Percentiles rank a stretch among this genome's conserved stretches.
Evolutionary conservation across 1,140 invertebrate species (phyloP).

Genomic region (Drosophila sp.): DNA sequence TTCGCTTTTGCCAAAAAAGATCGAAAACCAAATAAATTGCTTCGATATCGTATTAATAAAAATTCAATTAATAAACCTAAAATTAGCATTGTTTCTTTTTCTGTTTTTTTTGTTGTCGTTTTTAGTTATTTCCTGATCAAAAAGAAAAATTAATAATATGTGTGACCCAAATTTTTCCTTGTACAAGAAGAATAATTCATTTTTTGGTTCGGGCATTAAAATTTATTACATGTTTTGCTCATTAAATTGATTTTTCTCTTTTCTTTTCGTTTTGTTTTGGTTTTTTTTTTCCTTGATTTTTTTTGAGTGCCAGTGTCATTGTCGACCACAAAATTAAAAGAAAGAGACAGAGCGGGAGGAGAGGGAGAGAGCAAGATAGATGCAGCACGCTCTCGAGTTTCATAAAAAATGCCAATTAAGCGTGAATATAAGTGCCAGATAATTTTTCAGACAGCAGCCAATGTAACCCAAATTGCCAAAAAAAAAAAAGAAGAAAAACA

Average conservation of each 20-base stretch:
- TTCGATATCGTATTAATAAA: constrained; percentile 64
- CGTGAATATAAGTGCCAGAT: constrained; percentile 83
- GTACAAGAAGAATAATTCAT: constrained; percentile 52
- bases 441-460: constrained; percentile 81
- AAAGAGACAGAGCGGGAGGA: constrained; percentile 15
- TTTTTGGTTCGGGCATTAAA: constrained; percentile 49
- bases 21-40: constrained; percentile 56
- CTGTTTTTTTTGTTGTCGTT: background rate
- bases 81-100: constrained; percentile 32
- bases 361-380: background rate
- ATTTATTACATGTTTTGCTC: constrained; percentile 82
- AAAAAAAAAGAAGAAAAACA: constrained; percentile 45
- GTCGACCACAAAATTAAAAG: constrained; percentile 33
- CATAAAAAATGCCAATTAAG: constrained; percentile 83
- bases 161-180: constrained; percentile 66
- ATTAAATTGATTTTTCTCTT: constrained; percentile 80
- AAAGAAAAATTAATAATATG: constrained; percentile 27
- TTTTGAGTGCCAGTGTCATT: constrained; percentile 82
- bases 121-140: constrained; percentile 47
- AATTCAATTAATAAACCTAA: constrained; percentile 59
- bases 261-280: constrained; percentile 23
- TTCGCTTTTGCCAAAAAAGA: constrained; percentile 35
- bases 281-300: constrained; percentile 71
- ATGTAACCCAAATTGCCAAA: constrained; percentile 79
- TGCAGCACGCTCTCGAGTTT: constrained; percentile 73